Base-by-base conservation (phyloP, 2,888 invertebrate species). In the Caenorhabditis zanzibari region DNA sequence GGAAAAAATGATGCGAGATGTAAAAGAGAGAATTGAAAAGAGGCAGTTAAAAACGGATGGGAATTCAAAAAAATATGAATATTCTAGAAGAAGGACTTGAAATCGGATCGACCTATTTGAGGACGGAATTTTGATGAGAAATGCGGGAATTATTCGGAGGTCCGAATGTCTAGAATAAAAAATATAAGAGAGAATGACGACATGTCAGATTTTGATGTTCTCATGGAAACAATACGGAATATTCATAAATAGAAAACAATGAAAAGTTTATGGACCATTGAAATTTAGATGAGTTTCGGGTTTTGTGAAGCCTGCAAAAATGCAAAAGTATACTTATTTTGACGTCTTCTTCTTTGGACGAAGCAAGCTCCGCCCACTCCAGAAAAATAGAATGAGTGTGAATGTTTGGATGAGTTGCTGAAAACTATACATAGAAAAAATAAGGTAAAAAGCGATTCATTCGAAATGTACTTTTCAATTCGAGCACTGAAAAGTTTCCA, bases 21-120 rank as follows among this genome's bases (percentile, higher is more conserved):
- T 38, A 38, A 12, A 38, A 12, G 38, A 22, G 52, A 24, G n/a
- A 19, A 14, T 47, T 47, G 38, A 32, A 32, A 47, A 28, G 49
- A 66, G 26, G 19, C 28, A 26, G 32, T 26, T 32, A n/a, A 61
- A 38, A 54, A 74, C 26, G 52, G 73, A 58, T 22, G 56, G 44
- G 56, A 44, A 75, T 54, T 32, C 66, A n/a, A 52, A 49, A 61
- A 68, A 68, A 54, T 61, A 58, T 69, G 63, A 77, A 77, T 77
- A 77, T 77, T 77, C 69, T 56, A 71, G 61, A 38, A 79, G 71
- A 19, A 79, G 63, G 71, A 71, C 64, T 56, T 79, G 79, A 79
- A 79, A 79, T 79, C 56, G 63, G 79, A 79, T 69, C 69, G 69
- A 77, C 52, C 77, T 77, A 77, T 77, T 77, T 77, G 24, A 9